Percentiles rank a stretch among this genome's conserved stretches.
Conservation (phyloP, 1,140 invertebrate species). For the Globodera rostochiensis region DNA sequence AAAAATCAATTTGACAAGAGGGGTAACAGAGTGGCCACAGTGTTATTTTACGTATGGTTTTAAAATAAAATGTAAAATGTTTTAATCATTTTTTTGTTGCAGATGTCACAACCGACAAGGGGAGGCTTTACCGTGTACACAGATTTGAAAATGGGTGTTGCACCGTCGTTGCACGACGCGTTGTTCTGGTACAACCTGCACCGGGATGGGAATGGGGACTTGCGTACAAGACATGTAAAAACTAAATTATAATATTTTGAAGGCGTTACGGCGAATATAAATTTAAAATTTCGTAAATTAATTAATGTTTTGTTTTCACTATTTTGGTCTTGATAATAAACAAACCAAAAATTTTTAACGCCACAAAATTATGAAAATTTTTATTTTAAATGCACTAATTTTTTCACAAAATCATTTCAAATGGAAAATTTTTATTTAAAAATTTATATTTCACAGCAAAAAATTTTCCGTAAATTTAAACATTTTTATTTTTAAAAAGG, state of each 20-base stretch:
- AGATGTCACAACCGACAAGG: constrained; percentile 81
- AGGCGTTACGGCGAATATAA: no score
- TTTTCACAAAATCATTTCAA: no score
- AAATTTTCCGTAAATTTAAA: not conserved
- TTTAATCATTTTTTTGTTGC: not conserved
- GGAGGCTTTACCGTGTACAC: constrained; percentile 63
- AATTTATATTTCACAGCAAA: no score
- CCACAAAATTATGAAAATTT: no score
- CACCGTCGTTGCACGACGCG: constrained; percentile 74
- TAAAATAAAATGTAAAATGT: not conserved
- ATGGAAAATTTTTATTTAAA: no score
- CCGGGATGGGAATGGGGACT: constrained; percentile 86
- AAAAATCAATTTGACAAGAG: constrained; percentile 79
- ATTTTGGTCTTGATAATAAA: no score
- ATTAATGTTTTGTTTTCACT: not conserved
- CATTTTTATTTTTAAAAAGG: constrained; percentile 65
- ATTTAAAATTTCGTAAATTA: no score
- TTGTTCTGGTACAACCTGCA: constrained; percentile 94
- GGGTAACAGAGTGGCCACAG: constrained; percentile 85
- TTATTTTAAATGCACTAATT: no score
- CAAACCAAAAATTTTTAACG: no score
- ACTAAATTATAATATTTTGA: not conserved
- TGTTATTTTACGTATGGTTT: constrained; percentile 58
- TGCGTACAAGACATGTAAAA: constrained; percentile 77
- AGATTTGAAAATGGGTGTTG: constrained; percentile 50